These are phyloP conservation scores for Schizotus pectinicornis DNA, from an alignment of 2,888 invertebrate species.

Conservation along the genomic window DNA sequence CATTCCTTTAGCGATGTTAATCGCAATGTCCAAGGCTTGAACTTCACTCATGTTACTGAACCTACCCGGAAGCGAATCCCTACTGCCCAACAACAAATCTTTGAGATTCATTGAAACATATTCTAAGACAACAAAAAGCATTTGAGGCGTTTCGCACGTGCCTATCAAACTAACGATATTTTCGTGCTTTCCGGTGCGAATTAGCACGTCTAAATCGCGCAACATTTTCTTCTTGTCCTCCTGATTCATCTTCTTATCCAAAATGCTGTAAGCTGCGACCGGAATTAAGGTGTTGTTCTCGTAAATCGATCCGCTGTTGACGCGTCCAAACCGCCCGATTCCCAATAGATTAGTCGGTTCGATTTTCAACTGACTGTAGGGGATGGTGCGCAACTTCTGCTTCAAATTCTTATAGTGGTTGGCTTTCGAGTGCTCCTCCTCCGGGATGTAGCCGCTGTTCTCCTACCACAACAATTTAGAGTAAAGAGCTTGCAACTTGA, in stretches of 20 bases:
- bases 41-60: conserved; percentile 65
- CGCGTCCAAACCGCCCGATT: conserved; percentile 78
- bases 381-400: conserved; percentile 76
- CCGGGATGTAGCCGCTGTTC: conserved; percentile 78
- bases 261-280: conserved; percentile 71
- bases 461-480: conserved; percentile 58
- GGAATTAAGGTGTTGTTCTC: conserved; percentile 64
- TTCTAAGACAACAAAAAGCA: conserved; percentile 76
- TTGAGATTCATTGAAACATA: conserved; percentile 72
- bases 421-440: conserved; percentile 68
- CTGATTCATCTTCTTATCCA: conserved; percentile 60
- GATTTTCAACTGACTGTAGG: conserved; percentile 74
- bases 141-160: conserved; percentile 78
- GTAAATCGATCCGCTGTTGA: conserved; percentile 73
- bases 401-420: conserved; percentile 79
- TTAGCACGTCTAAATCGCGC: conserved; percentile 74
- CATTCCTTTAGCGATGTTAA: conserved; percentile 75
- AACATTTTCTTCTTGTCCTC: conserved; percentile 63
- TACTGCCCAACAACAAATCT: conserved; percentile 70
- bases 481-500: background rate
- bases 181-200: conserved; percentile 72
- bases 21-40: conserved; percentile 67
- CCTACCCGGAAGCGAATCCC: conserved; percentile 62
- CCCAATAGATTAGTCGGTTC: conserved; percentile 72
- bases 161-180: conserved; percentile 78